Conservation (phyloP, 2,113 vertebrate genomes). For the Benthochromis sp. region DNA sequence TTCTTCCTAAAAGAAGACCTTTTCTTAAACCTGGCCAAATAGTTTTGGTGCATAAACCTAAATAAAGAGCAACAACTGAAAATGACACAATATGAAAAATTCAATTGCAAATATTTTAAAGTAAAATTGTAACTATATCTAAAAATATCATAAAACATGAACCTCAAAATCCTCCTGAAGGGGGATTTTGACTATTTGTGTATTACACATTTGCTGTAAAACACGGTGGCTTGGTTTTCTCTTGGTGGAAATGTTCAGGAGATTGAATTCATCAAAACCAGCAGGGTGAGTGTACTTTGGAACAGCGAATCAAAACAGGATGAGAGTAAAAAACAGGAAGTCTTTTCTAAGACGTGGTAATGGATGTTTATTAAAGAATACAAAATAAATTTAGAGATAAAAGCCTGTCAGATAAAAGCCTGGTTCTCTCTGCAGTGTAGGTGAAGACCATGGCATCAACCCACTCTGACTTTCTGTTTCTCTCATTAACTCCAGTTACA, state of each 20-base stretch:
- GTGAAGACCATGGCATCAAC: background rate
- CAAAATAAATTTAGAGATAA: background rate
- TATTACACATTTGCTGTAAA: background rate
- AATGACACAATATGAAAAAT: background rate
- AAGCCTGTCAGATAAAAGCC: background rate
- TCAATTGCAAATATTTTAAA: background rate
- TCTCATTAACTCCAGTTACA: background rate
- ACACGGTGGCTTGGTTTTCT: background rate
- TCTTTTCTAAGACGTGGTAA: background rate
- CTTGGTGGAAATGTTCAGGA: background rate
- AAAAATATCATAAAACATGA: background rate
- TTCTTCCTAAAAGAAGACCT: background rate
- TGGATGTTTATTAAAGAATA: background rate
- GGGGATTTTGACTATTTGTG: background rate
- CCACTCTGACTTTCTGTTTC: background rate
- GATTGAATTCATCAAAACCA: background rate
- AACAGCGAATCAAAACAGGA: background rate
- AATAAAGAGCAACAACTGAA: background rate
- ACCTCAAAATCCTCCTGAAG: rapidly evolving
- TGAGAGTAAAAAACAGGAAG: background rate
- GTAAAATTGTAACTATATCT: background rate
- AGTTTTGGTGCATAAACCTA: background rate
- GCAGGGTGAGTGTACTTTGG: background rate
- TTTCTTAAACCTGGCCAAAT: background rate
- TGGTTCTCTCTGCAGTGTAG: background rate